Percentiles rank a stretch among this genome's conserved stretches.
Evolutionary conservation across 2,888 invertebrate species (phyloP).

Genomic region (Drosophila algonquin): DNA sequence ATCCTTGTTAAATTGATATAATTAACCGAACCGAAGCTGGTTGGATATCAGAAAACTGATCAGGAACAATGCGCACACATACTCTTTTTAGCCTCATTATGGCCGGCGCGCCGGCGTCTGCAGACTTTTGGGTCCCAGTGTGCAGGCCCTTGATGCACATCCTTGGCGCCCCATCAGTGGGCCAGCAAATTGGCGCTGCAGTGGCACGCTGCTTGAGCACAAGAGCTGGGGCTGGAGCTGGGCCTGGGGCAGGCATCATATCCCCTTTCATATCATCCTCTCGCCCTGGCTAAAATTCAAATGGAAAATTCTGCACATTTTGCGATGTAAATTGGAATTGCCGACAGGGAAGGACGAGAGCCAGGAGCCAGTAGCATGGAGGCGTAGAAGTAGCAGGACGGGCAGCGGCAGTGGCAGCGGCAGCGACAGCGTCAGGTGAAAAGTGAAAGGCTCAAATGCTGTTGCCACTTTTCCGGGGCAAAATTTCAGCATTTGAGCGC

Average conservation of each 20-base stretch:
- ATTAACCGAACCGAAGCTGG: conserved; percentile 35
- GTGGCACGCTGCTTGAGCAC: conserved; percentile 15
- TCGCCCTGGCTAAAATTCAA: conserved; percentile 35
- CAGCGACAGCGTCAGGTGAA: conserved; percentile 51
- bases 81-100: conserved; percentile 28
- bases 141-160: conserved; percentile 7
- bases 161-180: conserved; percentile 21
- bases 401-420: neutral
- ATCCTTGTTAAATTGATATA: conserved; percentile 47
- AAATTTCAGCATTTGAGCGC: conserved; percentile 58
- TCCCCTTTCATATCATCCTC: neutral
- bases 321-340: conserved; percentile 48
- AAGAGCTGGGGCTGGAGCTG: conserved; percentile 13
- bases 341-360: conserved; percentile 24
- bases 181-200: conserved; percentile 58
- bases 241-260: neutral
- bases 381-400: neutral
- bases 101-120: conserved; percentile 15
- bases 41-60: conserved; percentile 43
- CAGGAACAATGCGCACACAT: conserved; percentile 25
- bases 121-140: conserved; percentile 30
- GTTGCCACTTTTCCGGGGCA: conserved; percentile 51
- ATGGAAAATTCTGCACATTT: conserved; percentile 72
- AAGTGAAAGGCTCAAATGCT: conserved; percentile 67
- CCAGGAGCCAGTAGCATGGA: conserved; percentile 15